A percentile compares a stretch with the other conserved stretches of the same genome.
Conservation (phyloP, 2,888 invertebrate genomes). For the Clusia tigrina region DNA sequence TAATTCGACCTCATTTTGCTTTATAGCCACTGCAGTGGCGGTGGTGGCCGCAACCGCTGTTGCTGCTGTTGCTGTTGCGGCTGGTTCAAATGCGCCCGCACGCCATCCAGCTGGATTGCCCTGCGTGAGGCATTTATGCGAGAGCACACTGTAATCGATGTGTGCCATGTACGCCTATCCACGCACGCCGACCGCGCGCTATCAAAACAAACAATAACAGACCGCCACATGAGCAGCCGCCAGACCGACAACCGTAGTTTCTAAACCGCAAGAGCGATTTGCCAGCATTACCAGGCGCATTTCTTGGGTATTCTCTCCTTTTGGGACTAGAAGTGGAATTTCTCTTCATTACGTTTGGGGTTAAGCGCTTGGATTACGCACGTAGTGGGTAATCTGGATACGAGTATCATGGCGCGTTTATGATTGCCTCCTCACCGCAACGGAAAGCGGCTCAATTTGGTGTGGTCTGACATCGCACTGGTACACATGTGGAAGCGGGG, state of each 20-base stretch:
- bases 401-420: neutral
- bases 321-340: neutral
- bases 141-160: no score
- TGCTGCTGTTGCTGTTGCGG: conserved; percentile 12
- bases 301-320: no score
- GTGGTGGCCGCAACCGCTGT: conserved; percentile 6
- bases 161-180: no score
- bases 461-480: no score
- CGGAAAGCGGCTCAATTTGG: neutral
- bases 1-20: neutral
- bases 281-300: neutral
- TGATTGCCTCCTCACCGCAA: neutral
- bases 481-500: conserved; percentile 28
- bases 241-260: no score
- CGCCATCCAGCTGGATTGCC: no score
- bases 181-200: neutral
- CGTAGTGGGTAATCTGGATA: neutral
- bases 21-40: neutral
- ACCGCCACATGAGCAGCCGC: neutral
- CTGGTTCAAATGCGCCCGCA: conserved; percentile 11
- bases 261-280: no score
- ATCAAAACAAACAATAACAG: neutral
- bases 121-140: no score
- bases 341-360: neutral
- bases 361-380: neutral